These are phyloP conservation scores for Penaeus monodon DNA, from an alignment of 2,888 invertebrate species.

Conservation along the genomic window DNA sequence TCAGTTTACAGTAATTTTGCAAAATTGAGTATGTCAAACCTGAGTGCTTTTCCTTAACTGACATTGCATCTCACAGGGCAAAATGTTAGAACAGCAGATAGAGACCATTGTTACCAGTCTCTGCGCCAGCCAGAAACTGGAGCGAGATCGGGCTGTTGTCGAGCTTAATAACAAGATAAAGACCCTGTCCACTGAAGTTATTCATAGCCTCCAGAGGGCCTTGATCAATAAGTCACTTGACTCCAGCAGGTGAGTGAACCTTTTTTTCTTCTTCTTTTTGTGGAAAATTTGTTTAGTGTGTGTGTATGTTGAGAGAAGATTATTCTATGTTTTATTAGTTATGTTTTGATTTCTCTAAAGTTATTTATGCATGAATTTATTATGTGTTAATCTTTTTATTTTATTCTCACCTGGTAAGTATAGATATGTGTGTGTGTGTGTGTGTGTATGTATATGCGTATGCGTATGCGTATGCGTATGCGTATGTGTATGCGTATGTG, in stretches of 20 bases:
- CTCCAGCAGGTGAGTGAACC: slow-evolving; percentile 33
- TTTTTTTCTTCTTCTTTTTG: background rate
- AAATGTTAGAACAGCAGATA: slow-evolving; percentile 31
- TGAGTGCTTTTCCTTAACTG: too few species aligned
- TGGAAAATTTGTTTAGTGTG: background rate
- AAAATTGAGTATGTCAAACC: too few species aligned
- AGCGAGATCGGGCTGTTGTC: slow-evolving; percentile 50
- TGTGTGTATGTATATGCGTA: too few species aligned
- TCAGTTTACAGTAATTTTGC: too few species aligned
- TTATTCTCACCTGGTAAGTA: too few species aligned
- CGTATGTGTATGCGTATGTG: too few species aligned
- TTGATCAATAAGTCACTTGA: slow-evolving; percentile 28
- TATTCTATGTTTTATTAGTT: background rate
- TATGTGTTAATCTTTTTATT: too few species aligned
- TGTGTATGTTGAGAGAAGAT: background rate
- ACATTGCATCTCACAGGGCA: background rate
- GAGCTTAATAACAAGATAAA: slow-evolving; percentile 41
- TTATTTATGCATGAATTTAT: too few species aligned
- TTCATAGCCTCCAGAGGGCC: slow-evolving; percentile 18
- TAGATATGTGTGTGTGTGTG: too few species aligned
- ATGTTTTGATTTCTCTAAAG: too few species aligned
- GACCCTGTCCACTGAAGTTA: slow-evolving; percentile 24
- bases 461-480: too few species aligned
- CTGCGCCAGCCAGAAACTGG: slow-evolving; percentile 56
- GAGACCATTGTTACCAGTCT: slow-evolving; percentile 23